These are phyloP conservation scores for Dryobotodes eremita DNA, from an alignment of 2,888 invertebrate species.

Conservation along the genomic window DNA sequence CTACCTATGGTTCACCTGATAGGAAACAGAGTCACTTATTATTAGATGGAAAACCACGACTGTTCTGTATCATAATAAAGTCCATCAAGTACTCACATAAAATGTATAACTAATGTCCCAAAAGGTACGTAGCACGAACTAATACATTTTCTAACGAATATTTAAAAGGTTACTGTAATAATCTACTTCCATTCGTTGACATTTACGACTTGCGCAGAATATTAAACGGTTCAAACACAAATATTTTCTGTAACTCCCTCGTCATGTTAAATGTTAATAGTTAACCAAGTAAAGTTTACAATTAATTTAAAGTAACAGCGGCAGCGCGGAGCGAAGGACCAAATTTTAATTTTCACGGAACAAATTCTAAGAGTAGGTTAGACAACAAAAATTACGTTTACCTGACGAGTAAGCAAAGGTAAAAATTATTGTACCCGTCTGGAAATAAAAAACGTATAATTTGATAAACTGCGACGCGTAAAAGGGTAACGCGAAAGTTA, in stretches of 20 bases:
- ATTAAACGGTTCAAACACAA: constrained; percentile 47
- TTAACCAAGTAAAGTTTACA: constrained; percentile 53
- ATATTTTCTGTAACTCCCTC: constrained; percentile 38
- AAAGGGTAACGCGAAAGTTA: constrained; percentile 43
- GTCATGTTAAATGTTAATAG: constrained; percentile 43
- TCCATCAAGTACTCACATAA: constrained; percentile 32
- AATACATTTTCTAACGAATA: constrained; percentile 20
- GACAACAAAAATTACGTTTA: constrained; percentile 41
- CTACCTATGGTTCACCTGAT: background rate
- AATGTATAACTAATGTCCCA: constrained; percentile 21
- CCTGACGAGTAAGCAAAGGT: constrained; percentile 41
- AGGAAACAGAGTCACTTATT: background rate
- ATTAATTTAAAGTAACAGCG: constrained; percentile 50
- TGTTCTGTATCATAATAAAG: constrained; percentile 4
- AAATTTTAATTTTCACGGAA: constrained; percentile 27
- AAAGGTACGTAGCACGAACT: background rate
- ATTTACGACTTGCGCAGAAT: constrained; percentile 56
- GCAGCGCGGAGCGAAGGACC: background rate
- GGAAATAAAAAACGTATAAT: constrained; percentile 56
- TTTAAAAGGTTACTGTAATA: constrained; percentile 24
- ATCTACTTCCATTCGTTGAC: constrained; percentile 36
- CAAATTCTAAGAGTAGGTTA: constrained; percentile 5
- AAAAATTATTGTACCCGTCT: constrained; percentile 36
- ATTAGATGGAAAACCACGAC: background rate
- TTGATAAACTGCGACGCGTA: constrained; percentile 52